Evolutionary conservation across 2,888 invertebrate genomes (phyloP), one percentile per base, ranked within the genome.

Genomic region (Pyrrhosoma nymphula): DNA sequence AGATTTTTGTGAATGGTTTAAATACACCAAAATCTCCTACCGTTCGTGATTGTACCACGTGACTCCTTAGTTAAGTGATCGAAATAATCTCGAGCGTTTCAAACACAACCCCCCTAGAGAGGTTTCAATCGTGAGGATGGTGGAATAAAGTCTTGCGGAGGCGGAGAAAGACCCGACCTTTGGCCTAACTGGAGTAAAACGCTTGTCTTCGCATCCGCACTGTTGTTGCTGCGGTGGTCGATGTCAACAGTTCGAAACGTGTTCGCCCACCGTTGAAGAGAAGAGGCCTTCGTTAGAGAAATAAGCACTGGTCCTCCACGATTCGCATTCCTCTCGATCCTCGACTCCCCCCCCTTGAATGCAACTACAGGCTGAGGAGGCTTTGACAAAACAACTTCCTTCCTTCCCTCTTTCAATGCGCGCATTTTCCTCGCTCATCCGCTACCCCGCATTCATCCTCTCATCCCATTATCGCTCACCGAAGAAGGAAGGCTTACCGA

Each of bases 271-370:
- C 35, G 35, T 35, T 82, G 47, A 8, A 47, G 8, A 47, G 47
- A 8, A 14, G 82, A 82, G 30, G 30, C 82, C 35, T 16, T 35
- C 35, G 35, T 82, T 16, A 14, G 26, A 35, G 30, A 82, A 82
- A 82, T 35, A 82, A 82, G 35, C 82, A 82, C 82, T 0, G 35
- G 26, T 10, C 82, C 82, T 1, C 20, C 35, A 35, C 35, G 23
- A 10, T 26, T n/a, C 69, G 35, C 82, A 82, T 82, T 14, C 82
- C 82, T 82, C 0, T 3, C 14, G 30, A 82, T 35, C 82, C 82
- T 82, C 14, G 82, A 82, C 82, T 82, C 82, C 35, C 82, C 82
- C 35, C 82, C 35, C 82, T n/a, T 82, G 82, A 35, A 82, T 82
- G 35, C 82, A 35, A 35, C 35, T 82, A 0, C 82, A 4, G 35